These are phyloP conservation scores for Parus major DNA, from an alignment of 2,113 vertebrate species.

Conservation along the genomic window DNA sequence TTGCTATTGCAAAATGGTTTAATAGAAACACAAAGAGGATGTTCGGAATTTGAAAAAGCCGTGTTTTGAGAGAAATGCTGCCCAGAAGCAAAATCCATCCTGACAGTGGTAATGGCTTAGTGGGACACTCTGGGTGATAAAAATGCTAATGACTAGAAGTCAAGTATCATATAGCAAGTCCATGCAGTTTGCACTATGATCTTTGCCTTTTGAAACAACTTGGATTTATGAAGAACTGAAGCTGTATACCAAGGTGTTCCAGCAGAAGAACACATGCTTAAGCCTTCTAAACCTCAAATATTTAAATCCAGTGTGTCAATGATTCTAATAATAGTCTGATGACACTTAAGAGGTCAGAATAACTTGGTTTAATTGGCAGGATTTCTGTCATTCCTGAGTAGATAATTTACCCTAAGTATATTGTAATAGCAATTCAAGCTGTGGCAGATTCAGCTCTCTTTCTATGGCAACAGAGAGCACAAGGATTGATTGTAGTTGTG, in stretches of 20 bases:
- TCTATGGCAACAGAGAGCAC: neutral
- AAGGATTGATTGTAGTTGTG: neutral
- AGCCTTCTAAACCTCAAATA: neutral
- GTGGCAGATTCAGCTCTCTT: neutral
- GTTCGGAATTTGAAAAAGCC: neutral
- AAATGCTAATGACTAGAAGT: neutral
- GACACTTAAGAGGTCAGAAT: neutral
- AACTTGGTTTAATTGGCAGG: neutral
- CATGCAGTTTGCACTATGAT: neutral
- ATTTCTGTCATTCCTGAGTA: neutral
- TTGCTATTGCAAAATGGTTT: neutral
- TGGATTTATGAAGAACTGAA: neutral
- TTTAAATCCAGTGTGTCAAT: neutral
- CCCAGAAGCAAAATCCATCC: neutral
- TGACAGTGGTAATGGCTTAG: neutral
- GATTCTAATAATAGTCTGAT: neutral
- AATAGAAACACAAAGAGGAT: neutral
- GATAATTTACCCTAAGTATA: neutral
- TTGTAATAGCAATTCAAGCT: neutral
- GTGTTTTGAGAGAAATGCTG: neutral
- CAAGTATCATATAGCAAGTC: neutral
- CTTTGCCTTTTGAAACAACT: neutral
- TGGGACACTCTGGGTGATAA: neutral
- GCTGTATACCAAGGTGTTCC: neutral
- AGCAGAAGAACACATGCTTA: neutral